Evolutionary conservation across 2,113 vertebrate species (phyloP).

Genomic region (Leptobrachium ailaonicum): DNA sequence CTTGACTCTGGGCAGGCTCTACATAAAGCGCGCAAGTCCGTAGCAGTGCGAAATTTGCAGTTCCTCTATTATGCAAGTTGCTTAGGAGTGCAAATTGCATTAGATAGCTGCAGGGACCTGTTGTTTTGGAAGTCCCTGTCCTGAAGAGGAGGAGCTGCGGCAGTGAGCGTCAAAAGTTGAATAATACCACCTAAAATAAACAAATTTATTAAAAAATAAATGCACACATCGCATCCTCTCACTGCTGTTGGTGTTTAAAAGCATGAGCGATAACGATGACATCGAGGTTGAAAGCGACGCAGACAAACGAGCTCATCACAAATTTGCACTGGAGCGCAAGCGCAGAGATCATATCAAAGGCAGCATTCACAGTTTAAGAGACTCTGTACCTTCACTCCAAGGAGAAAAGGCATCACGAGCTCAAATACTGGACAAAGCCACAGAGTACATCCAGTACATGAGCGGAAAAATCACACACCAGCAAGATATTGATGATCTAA

Average conservation of each 20-base stretch:
- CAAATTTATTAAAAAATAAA: too few relatives aligned
- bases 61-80: too few relatives aligned
- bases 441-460: slow-evolving; percentile 98
- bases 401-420: slow-evolving; percentile 96
- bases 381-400: slow-evolving; percentile 92
- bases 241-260: slow-evolving; percentile 64
- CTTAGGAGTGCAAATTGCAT: too few relatives aligned
- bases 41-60: too few relatives aligned
- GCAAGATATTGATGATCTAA: slow-evolving; percentile 95
- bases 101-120: too few relatives aligned
- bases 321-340: slow-evolving; percentile 89
- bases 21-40: too few relatives aligned
- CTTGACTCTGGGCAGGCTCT: too few relatives aligned
- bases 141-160: too few relatives aligned
- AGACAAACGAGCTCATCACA: slow-evolving; percentile 95
- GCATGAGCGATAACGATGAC: slow-evolving; percentile 98
- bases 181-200: too few relatives aligned
- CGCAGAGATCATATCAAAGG: slow-evolving; percentile 98
- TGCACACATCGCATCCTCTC: not conserved
- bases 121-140: too few relatives aligned
- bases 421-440: slow-evolving; percentile 98
- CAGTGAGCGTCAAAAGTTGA: too few relatives aligned
- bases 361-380: slow-evolving; percentile 94
- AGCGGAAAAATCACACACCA: slow-evolving; percentile 97
- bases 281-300: slow-evolving; percentile 97